A percentile compares a stretch with the other conserved stretches of the same genome.
Conservation (phyloP, 2,797 vertebrate species). For the Uromys caudimaculatus region DNA sequence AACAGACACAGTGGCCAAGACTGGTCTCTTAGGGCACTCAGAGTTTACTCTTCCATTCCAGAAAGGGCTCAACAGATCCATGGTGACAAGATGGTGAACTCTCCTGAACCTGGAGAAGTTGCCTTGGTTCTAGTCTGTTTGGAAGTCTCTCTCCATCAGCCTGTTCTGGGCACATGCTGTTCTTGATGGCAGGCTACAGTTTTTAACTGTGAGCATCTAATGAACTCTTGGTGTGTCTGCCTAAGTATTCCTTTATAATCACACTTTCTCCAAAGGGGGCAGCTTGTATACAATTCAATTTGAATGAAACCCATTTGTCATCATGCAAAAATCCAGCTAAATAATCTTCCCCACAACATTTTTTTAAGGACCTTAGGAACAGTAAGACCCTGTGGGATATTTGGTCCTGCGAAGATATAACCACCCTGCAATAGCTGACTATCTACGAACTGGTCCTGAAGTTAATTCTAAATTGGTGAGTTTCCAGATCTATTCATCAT, state of each 20-base stretch:
- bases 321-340: neutral
- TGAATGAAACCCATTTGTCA: neutral
- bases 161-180: constrained; percentile 91
- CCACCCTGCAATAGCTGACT: neutral
- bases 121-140: constrained; percentile 76
- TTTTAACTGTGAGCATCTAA: neutral
- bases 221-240: neutral
- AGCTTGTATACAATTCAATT: neutral
- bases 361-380: neutral
- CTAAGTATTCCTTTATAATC: neutral
- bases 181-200: constrained; percentile 90
- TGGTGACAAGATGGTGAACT: neutral
- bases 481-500: constrained; percentile 57
- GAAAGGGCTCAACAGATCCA: neutral
- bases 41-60: neutral
- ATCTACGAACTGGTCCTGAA: neutral
- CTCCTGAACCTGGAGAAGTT: neutral
- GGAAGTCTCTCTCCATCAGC: constrained; percentile 91
- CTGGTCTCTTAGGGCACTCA: neutral
- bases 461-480: constrained; percentile 19
- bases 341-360: neutral
- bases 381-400: neutral
- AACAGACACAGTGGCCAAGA: neutral
- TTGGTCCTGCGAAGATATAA: neutral
- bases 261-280: neutral